Base-by-base conservation (phyloP, 2,797 vertebrate genomes). In the Sylvilagus floridanus region DNA sequence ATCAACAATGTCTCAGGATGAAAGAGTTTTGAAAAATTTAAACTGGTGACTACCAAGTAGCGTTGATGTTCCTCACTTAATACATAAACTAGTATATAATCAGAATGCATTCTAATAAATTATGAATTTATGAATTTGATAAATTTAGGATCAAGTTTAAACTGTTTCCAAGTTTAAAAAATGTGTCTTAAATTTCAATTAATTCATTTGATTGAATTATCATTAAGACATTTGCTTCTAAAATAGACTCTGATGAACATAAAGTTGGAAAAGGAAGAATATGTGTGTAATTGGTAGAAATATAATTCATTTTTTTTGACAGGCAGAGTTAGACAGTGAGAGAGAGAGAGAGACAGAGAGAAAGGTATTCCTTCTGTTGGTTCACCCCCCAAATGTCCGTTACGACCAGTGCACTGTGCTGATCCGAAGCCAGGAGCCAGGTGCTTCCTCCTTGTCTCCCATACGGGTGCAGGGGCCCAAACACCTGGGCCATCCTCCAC, bases 91-190 rank as follows among this genome's bases (percentile, higher is more conserved):
- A 50, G 88, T 86, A 62, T 82, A 78, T 54, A 76, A 65, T 5
- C 21, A 32, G 30, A 71, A 86, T 76, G 19, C 1, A 65, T 73
- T 86, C 42, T 50, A 86, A 50, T 84, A 84, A 28, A 62, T 30
- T 83, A 22, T 68, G 52, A 88, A 84, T 85, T 89, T 90, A 71
- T 87, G 30, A 22, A 89, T 75, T 42, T 73, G 32, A 71, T 81
- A 28, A 62, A 89, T 71, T 95, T 95, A 47, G 22, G 94, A 84
- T 78, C 60, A 35, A 77, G 90, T 88, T 24, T 92, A 84, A 89
- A 81, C 14, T 84, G 3, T 1, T 82, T 84, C 35, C 12, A 85
- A 90, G 10, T 86, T 62, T 75, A 90, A 75, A 65, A 32, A 50
- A 7, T 42, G 35, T 35, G 35, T 35, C 35, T 35, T 35, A 35